Base-by-base conservation (phyloP, 2,113 vertebrate species). In the Riparia riparia region DNA sequence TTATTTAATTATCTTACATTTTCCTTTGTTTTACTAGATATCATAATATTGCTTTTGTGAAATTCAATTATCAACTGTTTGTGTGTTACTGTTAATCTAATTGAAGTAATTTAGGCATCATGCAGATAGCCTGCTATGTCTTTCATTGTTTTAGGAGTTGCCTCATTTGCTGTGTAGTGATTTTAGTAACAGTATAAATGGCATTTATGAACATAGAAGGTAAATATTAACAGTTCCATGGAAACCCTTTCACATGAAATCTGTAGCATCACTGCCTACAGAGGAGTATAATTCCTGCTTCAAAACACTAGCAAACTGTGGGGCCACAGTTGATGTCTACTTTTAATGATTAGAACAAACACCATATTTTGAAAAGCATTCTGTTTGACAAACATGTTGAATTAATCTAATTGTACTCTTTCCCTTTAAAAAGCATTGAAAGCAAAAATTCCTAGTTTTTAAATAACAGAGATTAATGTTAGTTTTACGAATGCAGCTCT, bases 401-500 rank as follows among this genome's bases (percentile, higher is more conserved):
- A 82, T 76, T 39, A 50, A 86, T 90, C 86, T 92, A 85, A 79
- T 74, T 95, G 42, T 73, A 63, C 11, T 57, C 73, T 51, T 86
- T 89, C 51, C n/a, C 44, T 81, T 82, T 70, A 80, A 87, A 95
- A 89, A 44, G 44, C 9, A 47, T 42, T 92, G 56, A 64, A 86
- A 89, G 7, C 7, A 57, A 91, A 77, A 94, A 37, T 10, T 56
- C 26, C 20, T 68, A 19, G 5, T 64, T 88, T 79, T 91, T 34
- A 71, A 78, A n/a, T 70, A 69, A 39, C 41, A 70, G 39, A 86
- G 78, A 95, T 95, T 92, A 79, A 74, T 93, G 71, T 72, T 95
- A 86, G 20, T 92, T 93, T 96, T 95, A 63, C 15, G 95, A 89
- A 95, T 93, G 45, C 82, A 94, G 32, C 25, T 84, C 32, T 86